Evolutionary conservation across 2,113 vertebrate genomes (phyloP).

Genomic region (Physeter macrocephalus): DNA sequence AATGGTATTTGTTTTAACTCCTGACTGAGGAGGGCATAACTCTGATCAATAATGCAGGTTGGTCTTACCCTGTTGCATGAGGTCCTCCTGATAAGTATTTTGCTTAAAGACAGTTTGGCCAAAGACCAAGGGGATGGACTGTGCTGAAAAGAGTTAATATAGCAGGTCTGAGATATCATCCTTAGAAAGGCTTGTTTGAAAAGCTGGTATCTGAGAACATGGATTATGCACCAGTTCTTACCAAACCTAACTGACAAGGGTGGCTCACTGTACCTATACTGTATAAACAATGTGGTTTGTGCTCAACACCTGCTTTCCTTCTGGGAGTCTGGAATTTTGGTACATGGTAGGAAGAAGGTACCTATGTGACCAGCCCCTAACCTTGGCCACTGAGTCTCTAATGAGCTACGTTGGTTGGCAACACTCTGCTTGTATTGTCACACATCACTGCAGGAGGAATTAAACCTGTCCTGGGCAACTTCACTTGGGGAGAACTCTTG

Average conservation of each 20-base stretch:
- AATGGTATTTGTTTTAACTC: too few relatives aligned
- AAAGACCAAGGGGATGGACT: not conserved
- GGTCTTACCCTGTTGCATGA: not conserved
- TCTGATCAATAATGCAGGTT: too few relatives aligned
- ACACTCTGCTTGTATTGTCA: not conserved
- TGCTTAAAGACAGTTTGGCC: not conserved
- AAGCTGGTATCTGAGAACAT: not conserved
- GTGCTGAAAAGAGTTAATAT: not conserved
- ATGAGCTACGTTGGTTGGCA: not conserved
- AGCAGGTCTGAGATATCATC: not conserved
- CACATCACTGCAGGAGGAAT: not conserved
- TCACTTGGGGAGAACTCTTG: not conserved
- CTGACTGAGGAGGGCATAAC: too few relatives aligned
- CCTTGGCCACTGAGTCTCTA: not conserved
- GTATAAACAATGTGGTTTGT: not conserved
- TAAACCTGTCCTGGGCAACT: not conserved
- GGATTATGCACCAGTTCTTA: not conserved
- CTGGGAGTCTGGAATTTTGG: not conserved
- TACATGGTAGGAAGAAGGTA: not conserved
- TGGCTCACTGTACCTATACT: not conserved
- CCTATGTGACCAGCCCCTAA: not conserved
- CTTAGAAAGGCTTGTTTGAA: not conserved
- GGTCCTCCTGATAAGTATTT: not conserved
- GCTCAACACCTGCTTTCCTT: not conserved
- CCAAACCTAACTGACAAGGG: not conserved